phyloP scores from a whole-genome alignment of 2,797 vertebrate genomes.

The Furcifer pardalis region DNA sequence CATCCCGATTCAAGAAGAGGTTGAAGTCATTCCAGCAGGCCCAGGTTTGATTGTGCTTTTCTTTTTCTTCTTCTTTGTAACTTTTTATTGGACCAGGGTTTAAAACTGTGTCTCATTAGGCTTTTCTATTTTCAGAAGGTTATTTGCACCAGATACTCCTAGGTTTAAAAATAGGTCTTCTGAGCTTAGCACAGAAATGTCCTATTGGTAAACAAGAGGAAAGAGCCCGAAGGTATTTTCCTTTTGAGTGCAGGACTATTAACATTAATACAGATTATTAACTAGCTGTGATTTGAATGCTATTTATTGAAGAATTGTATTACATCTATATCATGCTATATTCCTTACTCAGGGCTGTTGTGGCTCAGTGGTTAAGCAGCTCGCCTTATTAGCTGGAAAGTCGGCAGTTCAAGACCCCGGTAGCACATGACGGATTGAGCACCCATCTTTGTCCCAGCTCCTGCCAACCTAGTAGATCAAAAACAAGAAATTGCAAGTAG shows the following conservation, averaged over 20 bases:
- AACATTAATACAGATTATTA: constrained; percentile 48
- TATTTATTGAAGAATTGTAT: constrained; percentile 23
- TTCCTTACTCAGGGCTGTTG: too few relatives aligned
- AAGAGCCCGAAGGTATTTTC: constrained; percentile 41
- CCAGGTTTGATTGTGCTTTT: constrained; percentile 88
- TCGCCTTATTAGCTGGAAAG: too few relatives aligned
- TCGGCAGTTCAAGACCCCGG: too few relatives aligned
- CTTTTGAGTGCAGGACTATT: constrained; percentile 56
- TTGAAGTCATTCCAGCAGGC: constrained; percentile 97
- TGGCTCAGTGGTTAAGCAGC: too few relatives aligned
- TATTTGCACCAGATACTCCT: constrained; percentile 91
- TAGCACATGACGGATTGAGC: too few relatives aligned
- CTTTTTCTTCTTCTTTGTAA: constrained; percentile 59
- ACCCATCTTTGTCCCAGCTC: too few relatives aligned
- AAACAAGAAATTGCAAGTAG: too few relatives aligned
- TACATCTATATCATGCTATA: background rate
- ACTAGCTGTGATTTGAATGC: constrained; percentile 28
- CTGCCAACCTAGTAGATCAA: too few relatives aligned
- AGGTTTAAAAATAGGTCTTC: constrained; percentile 91
- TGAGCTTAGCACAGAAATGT: constrained; percentile 87
- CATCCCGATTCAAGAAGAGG: constrained; percentile 97
- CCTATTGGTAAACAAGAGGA: constrained; percentile 78
- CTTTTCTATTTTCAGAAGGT: constrained; percentile 81
- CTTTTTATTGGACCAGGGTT: constrained; percentile 73
- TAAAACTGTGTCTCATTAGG: constrained; percentile 71